Conservation (phyloP, 2,888 invertebrate species). For the Caenorhabditis sinica region DNA sequence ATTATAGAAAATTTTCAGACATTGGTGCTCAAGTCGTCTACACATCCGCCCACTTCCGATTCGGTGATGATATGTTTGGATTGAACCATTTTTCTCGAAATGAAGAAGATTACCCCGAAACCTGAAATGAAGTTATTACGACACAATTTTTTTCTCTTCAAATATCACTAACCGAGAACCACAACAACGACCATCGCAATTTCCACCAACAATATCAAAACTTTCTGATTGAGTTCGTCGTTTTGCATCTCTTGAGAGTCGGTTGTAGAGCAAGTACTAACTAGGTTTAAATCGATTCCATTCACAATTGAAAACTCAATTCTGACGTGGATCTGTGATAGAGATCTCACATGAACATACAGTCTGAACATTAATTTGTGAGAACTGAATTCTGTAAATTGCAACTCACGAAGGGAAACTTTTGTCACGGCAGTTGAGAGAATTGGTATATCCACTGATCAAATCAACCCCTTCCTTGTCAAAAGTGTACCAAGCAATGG, state of each 20-base stretch:
- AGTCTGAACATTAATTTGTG: slow-evolving; percentile 1
- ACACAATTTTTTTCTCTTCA: no score
- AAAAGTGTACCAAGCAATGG: slow-evolving; percentile 33
- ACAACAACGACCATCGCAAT: slow-evolving; percentile 1
- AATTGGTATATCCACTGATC: neutral
- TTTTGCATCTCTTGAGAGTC: slow-evolving; percentile 4
- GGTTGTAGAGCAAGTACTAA: neutral
- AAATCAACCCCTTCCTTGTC: slow-evolving; percentile 29
- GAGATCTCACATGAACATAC: neutral
- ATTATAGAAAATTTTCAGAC: no score
- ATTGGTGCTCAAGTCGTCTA: no score
- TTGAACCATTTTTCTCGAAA: no score
- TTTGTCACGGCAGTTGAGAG: slow-evolving; percentile 6
- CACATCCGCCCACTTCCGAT: no score
- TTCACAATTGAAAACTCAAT: slow-evolving; percentile 27
- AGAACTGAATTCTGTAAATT: neutral
- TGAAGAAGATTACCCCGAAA: neutral
- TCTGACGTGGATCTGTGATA: neutral
- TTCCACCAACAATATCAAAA: neutral
- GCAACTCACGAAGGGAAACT: neutral
- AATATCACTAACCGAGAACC: slow-evolving; percentile 12
- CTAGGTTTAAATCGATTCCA: slow-evolving; percentile 31
- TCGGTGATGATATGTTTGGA: neutral
- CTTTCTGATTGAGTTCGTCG: neutral
- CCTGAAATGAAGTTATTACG: neutral